Percentiles rank a stretch among this genome's conserved stretches.
Evolutionary conservation across 2,888 invertebrate species (phyloP).

Genomic region (Myopa tessellatipennis): DNA sequence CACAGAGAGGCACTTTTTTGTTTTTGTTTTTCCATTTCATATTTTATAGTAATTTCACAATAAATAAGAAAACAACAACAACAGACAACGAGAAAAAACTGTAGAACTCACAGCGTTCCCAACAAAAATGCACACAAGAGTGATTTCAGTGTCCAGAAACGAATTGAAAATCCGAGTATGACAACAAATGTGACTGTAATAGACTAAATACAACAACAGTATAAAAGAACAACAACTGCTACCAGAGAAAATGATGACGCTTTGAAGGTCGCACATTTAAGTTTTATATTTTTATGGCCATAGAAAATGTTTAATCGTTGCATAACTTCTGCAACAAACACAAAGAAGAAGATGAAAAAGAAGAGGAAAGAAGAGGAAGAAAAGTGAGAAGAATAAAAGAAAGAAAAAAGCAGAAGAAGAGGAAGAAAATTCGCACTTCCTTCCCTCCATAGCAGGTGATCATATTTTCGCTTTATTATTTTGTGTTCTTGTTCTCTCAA

Average conservation of each 20-base stretch:
- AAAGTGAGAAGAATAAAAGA: too few relatives aligned
- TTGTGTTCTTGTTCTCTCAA: too few relatives aligned
- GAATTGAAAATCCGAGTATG: too few relatives aligned
- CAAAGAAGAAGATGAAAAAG: neutral
- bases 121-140: neutral
- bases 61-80: neutral
- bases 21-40: neutral
- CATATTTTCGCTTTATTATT: too few relatives aligned
- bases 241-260: neutral
- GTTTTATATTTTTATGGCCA: slow-evolving; percentile 59
- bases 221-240: neutral
- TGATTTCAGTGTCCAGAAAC: too few relatives aligned
- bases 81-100: neutral
- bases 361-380: neutral
- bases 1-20: slow-evolving; percentile 4
- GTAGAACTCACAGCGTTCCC: neutral
- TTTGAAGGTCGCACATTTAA: slow-evolving; percentile 63
- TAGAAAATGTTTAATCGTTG: slow-evolving; percentile 56
- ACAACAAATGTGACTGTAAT: neutral
- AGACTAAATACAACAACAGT: neutral
- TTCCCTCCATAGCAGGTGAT: slow-evolving; percentile 21
- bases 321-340: slow-evolving; percentile 51
- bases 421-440: too few relatives aligned
- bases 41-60: slow-evolving; percentile 18
- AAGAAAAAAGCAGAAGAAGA: too few relatives aligned